Evolutionary conservation across 1,140 invertebrate genomes (phyloP).

Genomic region (Scaptomyza graminum): DNA sequence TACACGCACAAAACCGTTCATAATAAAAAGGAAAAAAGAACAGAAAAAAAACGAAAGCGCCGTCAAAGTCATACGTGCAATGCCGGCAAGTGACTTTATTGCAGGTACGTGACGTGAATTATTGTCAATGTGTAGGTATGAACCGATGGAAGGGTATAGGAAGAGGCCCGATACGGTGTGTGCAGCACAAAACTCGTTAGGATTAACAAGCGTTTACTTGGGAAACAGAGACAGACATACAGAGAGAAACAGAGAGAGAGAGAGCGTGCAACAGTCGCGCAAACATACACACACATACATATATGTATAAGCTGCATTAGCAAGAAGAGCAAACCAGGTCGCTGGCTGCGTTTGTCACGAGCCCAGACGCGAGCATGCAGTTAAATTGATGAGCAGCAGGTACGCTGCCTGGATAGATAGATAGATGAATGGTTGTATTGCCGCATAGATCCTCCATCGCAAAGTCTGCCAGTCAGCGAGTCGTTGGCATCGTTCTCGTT

Average conservation of each 20-base stretch:
- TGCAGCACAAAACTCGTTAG: constrained; percentile 73
- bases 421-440: constrained; percentile 57
- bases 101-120: constrained; percentile 81
- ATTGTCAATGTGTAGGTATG: constrained; percentile 62
- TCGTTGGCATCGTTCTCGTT: constrained; percentile 56
- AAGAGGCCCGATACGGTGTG: neutral
- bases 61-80: constrained; percentile 81
- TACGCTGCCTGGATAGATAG: constrained; percentile 40
- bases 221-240: constrained; percentile 23
- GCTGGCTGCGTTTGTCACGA: constrained; percentile 67
- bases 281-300: constrained; percentile 24
- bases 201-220: constrained; percentile 82
- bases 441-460: constrained; percentile 44
- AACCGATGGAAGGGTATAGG: neutral
- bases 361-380: constrained; percentile 58
- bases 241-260: too few species aligned
- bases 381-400: constrained; percentile 79
- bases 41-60: constrained; percentile 51
- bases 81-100: constrained; percentile 81
- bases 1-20: constrained; percentile 77
- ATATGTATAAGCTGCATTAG: constrained; percentile 62
- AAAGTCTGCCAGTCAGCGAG: constrained; percentile 8
- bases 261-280: constrained; percentile 64
- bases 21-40: constrained; percentile 66
- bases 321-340: constrained; percentile 40